Evolutionary conservation across 2,113 vertebrate species (phyloP), one percentile per base, ranked within the genome.

Genomic region (Labeo rohita): DNA sequence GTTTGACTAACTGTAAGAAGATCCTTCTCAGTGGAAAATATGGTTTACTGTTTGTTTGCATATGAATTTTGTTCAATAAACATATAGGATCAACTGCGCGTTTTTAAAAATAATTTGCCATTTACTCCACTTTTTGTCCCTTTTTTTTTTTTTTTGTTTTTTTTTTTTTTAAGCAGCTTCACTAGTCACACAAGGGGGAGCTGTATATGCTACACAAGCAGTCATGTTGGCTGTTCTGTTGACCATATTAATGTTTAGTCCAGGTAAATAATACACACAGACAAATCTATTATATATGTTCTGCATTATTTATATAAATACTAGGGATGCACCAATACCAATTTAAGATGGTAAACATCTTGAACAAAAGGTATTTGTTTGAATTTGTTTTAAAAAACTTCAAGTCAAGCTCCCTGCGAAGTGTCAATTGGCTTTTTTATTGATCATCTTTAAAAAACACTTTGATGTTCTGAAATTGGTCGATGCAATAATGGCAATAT

Each of bases 181-280:
- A 68, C 16, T 12, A 34, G 6, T 61, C 18, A 8, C 23, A 18
- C n/a, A 77, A 52, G 8, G 3, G 45, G 45, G 23, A 81, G 13
- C 79, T 49, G 56, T 4, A 13, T 16, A 12, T 23, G 7, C 45
- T 50, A 10, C 39, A 72, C 12, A 52, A 9, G n/a, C 77, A 49
- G 61, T 21, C 75, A 89, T 89, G 85, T 45, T 85, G 3, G 9
- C 85, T n/a, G 1, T 87, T 75, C n/a, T 89, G 5, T 59, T 87
- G 3, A 50, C 76, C 3, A 15, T 81, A 36, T 83, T 74, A 2
- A 23, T 85, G 23, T 63, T 82, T 63, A 45, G 39, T 45, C 82
- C 63, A 78, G 85, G 88, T 87, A 72, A 52, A 63, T 52, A 28
- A 77, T 72, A 12, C 11, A 28, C 18, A 15, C 34, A 39, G 68